Base-by-base conservation (phyloP, 2,888 invertebrate genomes). In the Clivina fossor region DNA sequence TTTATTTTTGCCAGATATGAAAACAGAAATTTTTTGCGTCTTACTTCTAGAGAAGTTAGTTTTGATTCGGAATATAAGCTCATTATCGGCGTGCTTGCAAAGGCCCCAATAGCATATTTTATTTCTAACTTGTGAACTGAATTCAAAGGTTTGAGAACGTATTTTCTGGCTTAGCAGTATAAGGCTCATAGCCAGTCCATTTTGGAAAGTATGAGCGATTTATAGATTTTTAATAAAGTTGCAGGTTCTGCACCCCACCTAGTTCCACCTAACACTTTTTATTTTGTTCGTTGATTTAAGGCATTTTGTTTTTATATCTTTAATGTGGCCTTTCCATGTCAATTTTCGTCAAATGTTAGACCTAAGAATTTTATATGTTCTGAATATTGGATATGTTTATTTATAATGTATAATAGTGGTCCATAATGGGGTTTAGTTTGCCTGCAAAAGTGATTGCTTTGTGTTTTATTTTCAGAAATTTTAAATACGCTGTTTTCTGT, bases 281-380 rank as follows among this genome's bases (percentile, higher is more conserved):
- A 37, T 4, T 9, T 8, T 11, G 15, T 37, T 37, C 15, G 18
- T 5, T 3, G 37, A 13, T n/a, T 37, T 9, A 3, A 3, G 9
- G 16, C 37, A 37, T 15, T 37, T 37, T 9, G 3, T n/a, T 58
- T 57, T 62, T 8, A 59, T 8, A n/a, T 40, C 18, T 20, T 26
- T 50, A 5, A 63, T 56, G 30, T 61, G 62, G 1, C 55, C 26
- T 20, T 18, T 56, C 61, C 62, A 63, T 3, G 56, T 59, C 1
- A 62, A 33, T 44, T 58, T 62, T 1, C 13, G 7, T 62, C 58
- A 19, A 64, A 59, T 1, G 22, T 58, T 18, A 62, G 15, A 9
- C 61, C 64, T n/a, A 59, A 44, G 2, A 46, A 44, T 32, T 40
- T 55, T 5, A 51, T 33, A 2, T 35, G 41, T 2, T 51, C 41